These are phyloP conservation scores for Amphiura filiformis DNA, from an alignment of 35 echinoderm and acorn worm genomes.

Conservation along the genomic window DNA sequence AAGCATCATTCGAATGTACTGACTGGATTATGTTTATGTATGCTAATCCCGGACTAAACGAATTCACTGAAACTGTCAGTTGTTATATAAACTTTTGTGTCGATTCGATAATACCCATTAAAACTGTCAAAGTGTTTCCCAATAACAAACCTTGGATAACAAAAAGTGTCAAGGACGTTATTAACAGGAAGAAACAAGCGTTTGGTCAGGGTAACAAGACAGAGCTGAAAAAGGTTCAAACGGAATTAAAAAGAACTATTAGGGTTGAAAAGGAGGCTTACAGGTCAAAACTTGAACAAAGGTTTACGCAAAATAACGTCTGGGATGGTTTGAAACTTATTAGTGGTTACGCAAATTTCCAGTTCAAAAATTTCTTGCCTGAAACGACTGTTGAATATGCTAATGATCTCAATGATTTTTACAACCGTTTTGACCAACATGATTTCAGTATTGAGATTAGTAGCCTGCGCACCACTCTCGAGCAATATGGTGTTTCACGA, in stretches of 20 bases:
- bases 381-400: constrained; percentile 38
- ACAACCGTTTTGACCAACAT: constrained; percentile 45
- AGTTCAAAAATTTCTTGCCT: not conserved
- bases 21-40: no score
- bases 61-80: constrained; percentile 35
- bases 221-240: constrained; percentile 38
- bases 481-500: no score
- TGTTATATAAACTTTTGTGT: constrained; percentile 65
- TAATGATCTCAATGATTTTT: constrained; percentile 58
- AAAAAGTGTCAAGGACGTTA: constrained; percentile 29
- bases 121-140: constrained; percentile 36
- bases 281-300: constrained; percentile 44
- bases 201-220: constrained; percentile 30
- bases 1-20: constrained; percentile 25
- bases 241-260: constrained; percentile 34
- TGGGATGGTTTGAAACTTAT: constrained; percentile 44
- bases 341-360: constrained; percentile 26
- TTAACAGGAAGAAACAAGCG: constrained; percentile 53
- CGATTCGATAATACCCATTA: constrained; percentile 15
- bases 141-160: constrained; percentile 71
- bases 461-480: no score
- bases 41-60: not conserved
- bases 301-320: constrained; percentile 38
- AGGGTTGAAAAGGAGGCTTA: constrained; percentile 23
- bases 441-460: constrained; percentile 24